Evolutionary conservation across 2,113 vertebrate genomes (phyloP), one percentile per base, ranked within the genome.

Genomic region (Corydoras sp.): DNA sequence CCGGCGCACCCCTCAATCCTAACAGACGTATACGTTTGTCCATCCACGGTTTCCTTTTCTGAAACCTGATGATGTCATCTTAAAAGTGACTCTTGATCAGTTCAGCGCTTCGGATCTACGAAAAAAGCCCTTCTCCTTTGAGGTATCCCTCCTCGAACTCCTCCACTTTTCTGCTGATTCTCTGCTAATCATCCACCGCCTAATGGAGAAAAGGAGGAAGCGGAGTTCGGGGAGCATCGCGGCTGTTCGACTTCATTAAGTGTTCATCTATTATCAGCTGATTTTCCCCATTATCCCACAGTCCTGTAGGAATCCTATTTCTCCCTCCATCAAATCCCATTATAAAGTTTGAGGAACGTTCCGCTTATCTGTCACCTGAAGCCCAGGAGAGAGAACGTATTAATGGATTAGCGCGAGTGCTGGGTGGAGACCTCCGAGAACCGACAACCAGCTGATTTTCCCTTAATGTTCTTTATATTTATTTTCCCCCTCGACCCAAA

Each of bases 381-480:
- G 71, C 62, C 62, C 53, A 81, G 81, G 87, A 87, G 85, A 88
- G 83, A 18, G 65, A 69, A 51, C 51, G 24, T 35, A 56, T 35
- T 72, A 63, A 58, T 76, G 65, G 58, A 54, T 1, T 10, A 50
- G 54, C 30, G 62, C 50, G 60, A 50, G 66, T 49, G 70, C 32
- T 51, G 60, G 51, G 18, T 31, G 43, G 48, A 58, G 50, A 55
- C 29, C 48, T 59, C 43, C 24, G 54, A 68, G 18, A 58, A 24
- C 18, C 18, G 18, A 58, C 68, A 24, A 24, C 18, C 18, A 24
- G 51, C 58, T 30, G 9, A 91, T n/a, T 91, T 92, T 90, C 87
- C 88, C 92, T 90, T 91, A 89, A 92, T 86, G 89, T 87, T 91
- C 87, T 86, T 87, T 88, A 86, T 85, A 85, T 89, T 90, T 83